Conservation (phyloP, 2,797 vertebrate species). For the Myotis findleyi region DNA sequence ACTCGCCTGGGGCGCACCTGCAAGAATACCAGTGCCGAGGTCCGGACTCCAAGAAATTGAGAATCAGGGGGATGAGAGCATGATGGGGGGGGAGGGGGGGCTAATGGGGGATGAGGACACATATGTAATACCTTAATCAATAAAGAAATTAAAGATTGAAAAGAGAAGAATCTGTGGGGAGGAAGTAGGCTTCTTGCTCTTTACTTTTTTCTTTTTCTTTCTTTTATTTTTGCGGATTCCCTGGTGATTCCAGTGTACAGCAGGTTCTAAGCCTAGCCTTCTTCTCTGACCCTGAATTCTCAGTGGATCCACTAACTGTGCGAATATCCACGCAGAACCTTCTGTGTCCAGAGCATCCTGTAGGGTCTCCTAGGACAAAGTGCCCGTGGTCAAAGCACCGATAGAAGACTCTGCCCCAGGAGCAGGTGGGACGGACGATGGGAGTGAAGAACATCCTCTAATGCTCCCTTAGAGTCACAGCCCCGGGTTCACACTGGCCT, state of each 20-base stretch:
- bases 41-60: background rate
- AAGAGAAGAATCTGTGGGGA: no score
- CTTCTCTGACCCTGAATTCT: conserved; percentile 77
- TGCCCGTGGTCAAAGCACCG: background rate
- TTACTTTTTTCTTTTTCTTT: background rate
- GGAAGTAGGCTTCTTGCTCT: background rate
- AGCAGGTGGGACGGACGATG: background rate
- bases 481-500: conserved; percentile 23
- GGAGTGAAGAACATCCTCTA: background rate
- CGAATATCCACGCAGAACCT: conserved; percentile 29
- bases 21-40: background rate
- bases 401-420: background rate
- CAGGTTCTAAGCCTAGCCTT: conserved; percentile 56
- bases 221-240: background rate
- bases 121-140: no score
- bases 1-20: background rate
- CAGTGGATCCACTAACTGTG: background rate
- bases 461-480: background rate
- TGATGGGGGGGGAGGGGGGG: no score
- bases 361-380: conserved; percentile 18
- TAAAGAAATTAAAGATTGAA: no score
- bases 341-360: background rate
- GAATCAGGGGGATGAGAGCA: no score
- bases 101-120: no score
- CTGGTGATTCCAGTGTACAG: background rate